phyloP scores from a whole-genome alignment of 2,888 invertebrate species.

The Nemapogon koenigi region DNA sequence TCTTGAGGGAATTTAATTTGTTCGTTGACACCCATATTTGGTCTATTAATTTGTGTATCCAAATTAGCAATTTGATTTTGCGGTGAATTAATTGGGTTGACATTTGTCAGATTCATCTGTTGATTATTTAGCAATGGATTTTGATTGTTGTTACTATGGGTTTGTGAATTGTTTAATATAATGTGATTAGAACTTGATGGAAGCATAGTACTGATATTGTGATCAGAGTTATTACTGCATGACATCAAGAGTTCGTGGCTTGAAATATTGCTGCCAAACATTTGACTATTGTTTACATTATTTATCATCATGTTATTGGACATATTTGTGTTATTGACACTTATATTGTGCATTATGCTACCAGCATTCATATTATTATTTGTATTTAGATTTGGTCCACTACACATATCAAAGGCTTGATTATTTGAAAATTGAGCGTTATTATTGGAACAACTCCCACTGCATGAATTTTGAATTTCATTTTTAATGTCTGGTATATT shows the following conservation, averaged over 20 bases:
- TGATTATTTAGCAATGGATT: constrained; percentile 33
- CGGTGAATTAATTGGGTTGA: constrained; percentile 34
- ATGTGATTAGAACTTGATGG: constrained; percentile 40
- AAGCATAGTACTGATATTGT: constrained; percentile 42
- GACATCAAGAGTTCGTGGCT: constrained; percentile 50
- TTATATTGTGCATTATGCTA: constrained; percentile 49
- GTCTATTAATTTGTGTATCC: constrained; percentile 42
- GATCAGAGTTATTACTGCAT: constrained; percentile 44
- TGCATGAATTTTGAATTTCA: constrained; percentile 51
- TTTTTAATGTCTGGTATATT: constrained; percentile 57
- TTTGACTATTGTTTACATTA: constrained; percentile 40
- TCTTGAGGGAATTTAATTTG: constrained; percentile 45
- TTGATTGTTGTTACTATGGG: constrained; percentile 34
- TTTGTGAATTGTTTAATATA: constrained; percentile 47
- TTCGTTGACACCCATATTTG: constrained; percentile 37
- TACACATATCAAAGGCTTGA: constrained; percentile 47
- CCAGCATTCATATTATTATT: constrained; percentile 35
- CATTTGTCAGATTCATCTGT: constrained; percentile 50
- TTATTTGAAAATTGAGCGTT: constrained; percentile 39
- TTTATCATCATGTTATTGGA: constrained; percentile 50
- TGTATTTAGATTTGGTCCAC: constrained; percentile 32
- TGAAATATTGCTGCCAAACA: constrained; percentile 34
- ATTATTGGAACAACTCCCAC: constrained; percentile 49
- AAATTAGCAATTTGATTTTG: constrained; percentile 40
- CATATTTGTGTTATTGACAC: constrained; percentile 39